A percentile compares a stretch with the other conserved stretches of the same genome.
Conservation (phyloP, 2,113 vertebrate species). For the Ophiodon elongatus region DNA sequence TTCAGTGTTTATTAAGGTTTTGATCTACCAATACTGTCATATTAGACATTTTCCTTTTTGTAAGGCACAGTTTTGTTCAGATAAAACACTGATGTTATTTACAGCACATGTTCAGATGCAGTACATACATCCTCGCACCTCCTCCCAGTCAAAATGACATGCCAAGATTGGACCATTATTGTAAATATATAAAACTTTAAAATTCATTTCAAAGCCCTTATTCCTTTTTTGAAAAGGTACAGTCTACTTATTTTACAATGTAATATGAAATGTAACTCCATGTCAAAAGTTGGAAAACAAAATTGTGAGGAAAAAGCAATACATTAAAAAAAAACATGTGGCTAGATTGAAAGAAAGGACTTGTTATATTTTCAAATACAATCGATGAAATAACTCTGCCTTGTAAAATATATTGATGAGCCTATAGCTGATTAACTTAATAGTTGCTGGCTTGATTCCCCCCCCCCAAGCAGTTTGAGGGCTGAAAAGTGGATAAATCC, state of each 20-base stretch:
- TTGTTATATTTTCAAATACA: constrained; percentile 28
- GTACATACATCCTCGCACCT: constrained; percentile 31
- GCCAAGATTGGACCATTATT: constrained; percentile 41
- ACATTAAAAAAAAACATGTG: constrained; percentile 49
- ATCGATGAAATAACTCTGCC: constrained; percentile 23
- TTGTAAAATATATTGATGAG: constrained; percentile 41
- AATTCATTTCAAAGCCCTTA: constrained; percentile 67
- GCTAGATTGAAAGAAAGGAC: constrained; percentile 37
- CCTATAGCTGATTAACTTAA: constrained; percentile 6
- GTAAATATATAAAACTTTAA: constrained; percentile 59
- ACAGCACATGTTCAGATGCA: constrained; percentile 64
- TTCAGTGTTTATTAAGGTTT: constrained; percentile 74
- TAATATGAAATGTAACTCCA: constrained; percentile 64
- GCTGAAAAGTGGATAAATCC: not conserved
- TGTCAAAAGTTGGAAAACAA: constrained; percentile 42
- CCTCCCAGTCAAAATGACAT: constrained; percentile 43
- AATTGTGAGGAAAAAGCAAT: constrained; percentile 42
- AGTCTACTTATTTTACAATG: constrained; percentile 44
- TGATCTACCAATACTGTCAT: constrained; percentile 72
- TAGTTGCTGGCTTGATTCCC: constrained; percentile 4
- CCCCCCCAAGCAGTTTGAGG: constrained; percentile 3
- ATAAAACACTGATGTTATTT: constrained; percentile 74
- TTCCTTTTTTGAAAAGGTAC: constrained; percentile 42
- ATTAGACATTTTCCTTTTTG: constrained; percentile 59
- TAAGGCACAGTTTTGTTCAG: constrained; percentile 82